Conservation (phyloP, 2,888 invertebrate genomes). For the Mimas tiliae region DNA sequence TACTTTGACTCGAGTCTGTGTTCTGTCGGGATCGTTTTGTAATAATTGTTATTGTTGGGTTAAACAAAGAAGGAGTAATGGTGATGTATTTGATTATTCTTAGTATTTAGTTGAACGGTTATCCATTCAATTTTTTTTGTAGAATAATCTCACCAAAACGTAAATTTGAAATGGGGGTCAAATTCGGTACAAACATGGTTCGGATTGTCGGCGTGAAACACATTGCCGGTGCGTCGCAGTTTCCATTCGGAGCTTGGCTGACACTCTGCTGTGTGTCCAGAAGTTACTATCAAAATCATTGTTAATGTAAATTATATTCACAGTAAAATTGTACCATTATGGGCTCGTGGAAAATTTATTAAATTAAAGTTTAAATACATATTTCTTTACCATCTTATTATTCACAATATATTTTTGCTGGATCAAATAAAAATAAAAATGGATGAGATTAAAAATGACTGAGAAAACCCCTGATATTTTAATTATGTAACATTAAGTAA, state of each 20-base stretch:
- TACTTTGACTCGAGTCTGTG: slow-evolving; percentile 8
- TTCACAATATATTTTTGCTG: background rate
- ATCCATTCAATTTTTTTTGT: background rate
- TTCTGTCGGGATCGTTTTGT: slow-evolving; percentile 2
- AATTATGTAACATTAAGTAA: slow-evolving; percentile 9
- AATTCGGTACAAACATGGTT: no score
- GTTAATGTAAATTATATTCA: no score
- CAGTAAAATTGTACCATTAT: no score
- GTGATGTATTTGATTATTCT: background rate
- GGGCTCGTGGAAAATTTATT: no score
- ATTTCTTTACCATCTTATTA: background rate
- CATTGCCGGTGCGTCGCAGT: no score
- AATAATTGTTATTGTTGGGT: background rate
- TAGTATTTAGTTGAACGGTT: no score
- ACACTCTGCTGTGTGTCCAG: no score
- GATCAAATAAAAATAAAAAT: background rate
- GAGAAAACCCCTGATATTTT: background rate
- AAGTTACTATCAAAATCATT: no score
- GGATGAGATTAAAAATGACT: background rate
- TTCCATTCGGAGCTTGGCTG: no score
- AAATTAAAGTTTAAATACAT: background rate
- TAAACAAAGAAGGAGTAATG: background rate
- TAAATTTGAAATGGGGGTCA: no score
- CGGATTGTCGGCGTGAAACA: no score
- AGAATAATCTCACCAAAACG: no score